Evolutionary conservation across 2,888 invertebrate species (phyloP), one percentile per base, ranked within the genome.

Genomic region (Drosophila sordidapex): DNA sequence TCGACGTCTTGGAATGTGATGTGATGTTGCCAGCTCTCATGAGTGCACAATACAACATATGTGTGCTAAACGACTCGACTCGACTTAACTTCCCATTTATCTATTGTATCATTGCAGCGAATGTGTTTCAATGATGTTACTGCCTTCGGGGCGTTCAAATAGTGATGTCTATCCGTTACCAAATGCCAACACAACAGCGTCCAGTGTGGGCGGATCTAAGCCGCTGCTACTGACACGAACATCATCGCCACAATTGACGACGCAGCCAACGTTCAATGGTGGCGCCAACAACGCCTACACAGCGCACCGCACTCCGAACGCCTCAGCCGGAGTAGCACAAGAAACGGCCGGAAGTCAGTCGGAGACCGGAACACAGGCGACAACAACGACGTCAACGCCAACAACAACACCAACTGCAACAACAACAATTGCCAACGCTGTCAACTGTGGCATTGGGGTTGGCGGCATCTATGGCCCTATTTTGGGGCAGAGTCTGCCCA

Each of bases 81-180:
- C 51, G 49, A 59, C 54, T 53, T 59, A 60, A 68, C 65, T 68
- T 52, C 25, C 43, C 58, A 48, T 58, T 56, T 61, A 40, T 49
- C 29, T 36, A 43, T 64, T 51, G 18, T 61, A 18, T 1, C 33
- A n/a, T 70, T 84, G 52, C 79, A 90, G 91, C 91, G 91, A 90
- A 92, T 92, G 92, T 89, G 82, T 86, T 86, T 90, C 83, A 91
- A 93, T 87, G 87, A 93, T 93, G 93, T 90, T 93, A 84, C 90
- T 93, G 92, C 93, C 93, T 92, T 92, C 92, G 80, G 93, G 93
- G 91, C 93, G 92, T 89, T 90, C 91, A 71, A 92, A 91, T 84
- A 91, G 91, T 84, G 92, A 92, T 90, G 91, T 90, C 76, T 89
- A 91, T 83, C 91, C 91, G 85, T 76, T 89, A 79, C 89, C 91